Percentiles rank a stretch among this genome's conserved stretches.
Conservation (phyloP, 1,140 invertebrate species). For the Drosophila cardini region DNA sequence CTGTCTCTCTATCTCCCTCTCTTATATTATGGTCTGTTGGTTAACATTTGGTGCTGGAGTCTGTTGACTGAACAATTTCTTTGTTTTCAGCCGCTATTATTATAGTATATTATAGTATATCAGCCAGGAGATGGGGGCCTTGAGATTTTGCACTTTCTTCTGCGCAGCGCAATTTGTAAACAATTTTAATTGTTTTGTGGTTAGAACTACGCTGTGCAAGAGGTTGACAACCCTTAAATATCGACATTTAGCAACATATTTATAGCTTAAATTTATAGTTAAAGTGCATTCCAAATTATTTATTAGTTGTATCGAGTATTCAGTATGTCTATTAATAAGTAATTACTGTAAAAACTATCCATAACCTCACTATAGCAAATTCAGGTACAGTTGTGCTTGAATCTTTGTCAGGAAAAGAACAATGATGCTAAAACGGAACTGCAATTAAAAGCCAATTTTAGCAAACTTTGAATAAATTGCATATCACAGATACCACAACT, state of each 20-base stretch:
- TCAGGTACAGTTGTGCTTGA: too few relatives aligned
- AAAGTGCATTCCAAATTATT: too few relatives aligned
- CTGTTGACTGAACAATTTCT: slow-evolving; percentile 47
- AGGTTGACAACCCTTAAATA: not conserved
- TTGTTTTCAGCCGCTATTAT: slow-evolving; percentile 61
- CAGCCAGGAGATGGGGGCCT: not conserved
- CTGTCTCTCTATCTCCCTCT: not conserved
- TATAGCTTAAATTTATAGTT: too few relatives aligned
- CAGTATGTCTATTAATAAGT: too few relatives aligned
- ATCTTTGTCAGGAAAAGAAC: not conserved
- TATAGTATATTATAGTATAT: slow-evolving; percentile 11
- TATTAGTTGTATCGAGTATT: too few relatives aligned
- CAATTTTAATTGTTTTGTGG: not conserved
- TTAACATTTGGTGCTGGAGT: slow-evolving; percentile 21
- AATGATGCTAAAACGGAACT: not conserved
- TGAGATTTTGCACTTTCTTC: slow-evolving; percentile 25
- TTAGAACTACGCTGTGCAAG: not conserved
- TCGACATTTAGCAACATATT: too few relatives aligned
- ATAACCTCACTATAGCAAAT: too few relatives aligned
- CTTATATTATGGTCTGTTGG: slow-evolving; percentile 24
- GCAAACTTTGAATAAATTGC: slow-evolving; percentile 28
- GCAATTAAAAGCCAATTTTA: slow-evolving; percentile 34
- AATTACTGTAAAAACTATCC: too few relatives aligned
- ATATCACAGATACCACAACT: slow-evolving; percentile 9
- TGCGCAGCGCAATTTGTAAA: slow-evolving; percentile 14